Conservation (phyloP, 2,888 invertebrate species). For the Apotomis betuletana region DNA sequence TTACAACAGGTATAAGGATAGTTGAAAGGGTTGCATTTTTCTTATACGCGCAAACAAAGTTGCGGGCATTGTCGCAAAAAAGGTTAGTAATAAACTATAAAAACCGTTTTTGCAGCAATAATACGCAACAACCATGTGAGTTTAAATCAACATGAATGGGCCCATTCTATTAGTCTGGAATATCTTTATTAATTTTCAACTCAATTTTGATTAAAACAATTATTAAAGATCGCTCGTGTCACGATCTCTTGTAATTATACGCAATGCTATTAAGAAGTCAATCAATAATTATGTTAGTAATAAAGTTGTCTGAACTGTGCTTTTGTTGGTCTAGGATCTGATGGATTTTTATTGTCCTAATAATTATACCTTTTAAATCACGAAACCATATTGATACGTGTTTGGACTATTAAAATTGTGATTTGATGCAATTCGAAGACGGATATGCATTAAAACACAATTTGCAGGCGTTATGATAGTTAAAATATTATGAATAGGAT, state of each 20-base stretch:
- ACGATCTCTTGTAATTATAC: slow-evolving; percentile 21
- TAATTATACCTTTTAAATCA: slow-evolving; percentile 28
- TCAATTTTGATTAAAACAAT: slow-evolving; percentile 1
- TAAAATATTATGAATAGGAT: not conserved
- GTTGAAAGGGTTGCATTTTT: too few relatives aligned
- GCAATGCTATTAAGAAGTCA: slow-evolving; percentile 16
- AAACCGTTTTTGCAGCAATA: too few relatives aligned
- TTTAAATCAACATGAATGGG: too few relatives aligned
- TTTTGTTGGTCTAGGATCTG: slow-evolving; percentile 9
- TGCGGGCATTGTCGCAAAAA: too few relatives aligned
- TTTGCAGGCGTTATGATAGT: not conserved
- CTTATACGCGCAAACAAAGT: too few relatives aligned
- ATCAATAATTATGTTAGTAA: slow-evolving; percentile 19
- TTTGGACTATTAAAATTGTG: slow-evolving; percentile 6
- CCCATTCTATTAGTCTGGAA: not conserved
- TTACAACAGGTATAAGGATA: too few relatives aligned
- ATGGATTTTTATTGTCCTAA: slow-evolving; percentile 26
- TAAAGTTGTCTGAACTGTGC: slow-evolving; percentile 18
- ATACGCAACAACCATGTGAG: too few relatives aligned
- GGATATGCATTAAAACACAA: not conserved
- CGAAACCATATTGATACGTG: slow-evolving; percentile 9
- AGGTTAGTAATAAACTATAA: too few relatives aligned
- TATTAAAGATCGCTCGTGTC: not conserved
- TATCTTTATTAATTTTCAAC: not conserved
- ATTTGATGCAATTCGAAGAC: not conserved